These are phyloP conservation scores for Microtus montanus DNA, from an alignment of 2,113 vertebrate species.

Conservation along the genomic window DNA sequence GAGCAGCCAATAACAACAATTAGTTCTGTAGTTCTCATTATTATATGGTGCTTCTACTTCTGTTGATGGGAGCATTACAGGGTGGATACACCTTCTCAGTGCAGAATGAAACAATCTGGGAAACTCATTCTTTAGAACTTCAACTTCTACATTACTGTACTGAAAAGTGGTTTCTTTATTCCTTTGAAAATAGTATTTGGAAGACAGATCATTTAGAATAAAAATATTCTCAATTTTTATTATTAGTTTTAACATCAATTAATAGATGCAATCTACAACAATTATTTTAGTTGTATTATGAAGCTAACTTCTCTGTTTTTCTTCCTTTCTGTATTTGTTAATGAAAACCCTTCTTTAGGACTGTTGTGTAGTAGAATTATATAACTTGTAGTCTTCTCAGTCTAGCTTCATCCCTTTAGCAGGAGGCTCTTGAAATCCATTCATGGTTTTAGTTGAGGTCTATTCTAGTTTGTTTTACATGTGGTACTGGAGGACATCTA, in stretches of 20 bases:
- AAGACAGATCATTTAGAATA: not conserved
- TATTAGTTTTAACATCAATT: slow-evolving; percentile 23
- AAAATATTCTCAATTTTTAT: not conserved
- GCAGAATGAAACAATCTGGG: not conserved
- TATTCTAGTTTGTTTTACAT: not conserved
- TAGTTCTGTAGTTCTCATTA: not conserved
- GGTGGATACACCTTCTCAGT: not conserved
- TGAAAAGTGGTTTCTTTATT: not conserved
- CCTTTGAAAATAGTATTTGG: not conserved
- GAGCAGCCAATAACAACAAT: too few relatives aligned
- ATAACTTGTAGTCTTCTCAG: not conserved
- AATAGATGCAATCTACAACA: not conserved
- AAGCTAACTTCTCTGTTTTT: not conserved
- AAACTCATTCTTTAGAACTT: not conserved
- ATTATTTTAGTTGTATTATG: not conserved
- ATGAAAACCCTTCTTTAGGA: not conserved
- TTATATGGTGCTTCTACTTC: not conserved
- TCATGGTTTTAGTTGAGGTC: not conserved
- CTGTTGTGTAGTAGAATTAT: not conserved
- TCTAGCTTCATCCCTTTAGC: not conserved
- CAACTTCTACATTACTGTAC: not conserved
- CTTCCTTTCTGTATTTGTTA: not conserved
- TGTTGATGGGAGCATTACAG: not conserved
- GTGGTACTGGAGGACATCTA: not conserved
- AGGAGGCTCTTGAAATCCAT: not conserved